phyloP scores from a whole-genome alignment of 2,888 invertebrate genomes.

The Lamproptera curius region DNA sequence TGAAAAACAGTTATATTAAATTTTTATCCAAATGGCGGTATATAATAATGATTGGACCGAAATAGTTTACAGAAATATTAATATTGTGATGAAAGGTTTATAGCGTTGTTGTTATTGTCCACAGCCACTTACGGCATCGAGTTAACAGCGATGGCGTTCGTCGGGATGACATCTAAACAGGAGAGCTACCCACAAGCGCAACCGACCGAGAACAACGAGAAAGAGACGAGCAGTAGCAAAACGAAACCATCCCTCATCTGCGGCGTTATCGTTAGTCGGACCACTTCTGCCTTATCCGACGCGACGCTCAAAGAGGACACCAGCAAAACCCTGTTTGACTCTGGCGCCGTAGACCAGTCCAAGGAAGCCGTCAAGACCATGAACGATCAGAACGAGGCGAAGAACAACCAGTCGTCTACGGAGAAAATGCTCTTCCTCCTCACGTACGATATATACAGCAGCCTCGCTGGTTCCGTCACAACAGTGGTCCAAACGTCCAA shows the following conservation, averaged over 20 bases:
- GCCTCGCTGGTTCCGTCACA: conserved; percentile 64
- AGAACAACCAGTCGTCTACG: conserved; percentile 56
- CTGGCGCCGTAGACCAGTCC: conserved; percentile 49
- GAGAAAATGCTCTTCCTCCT: conserved; percentile 79
- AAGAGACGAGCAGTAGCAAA: conserved; percentile 49
- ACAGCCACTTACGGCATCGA: conserved; percentile 64
- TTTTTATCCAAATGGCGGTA: too few relatives aligned
- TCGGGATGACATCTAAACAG: conserved; percentile 60
- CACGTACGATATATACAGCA: conserved; percentile 84
- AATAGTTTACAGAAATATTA: too few relatives aligned
- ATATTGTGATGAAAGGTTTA: too few relatives aligned
- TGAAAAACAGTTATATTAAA: too few relatives aligned
- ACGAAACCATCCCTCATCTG: conserved; percentile 64
- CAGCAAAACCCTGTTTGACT: conserved; percentile 64
- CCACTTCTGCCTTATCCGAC: conserved; percentile 40
- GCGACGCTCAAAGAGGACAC: conserved; percentile 60
- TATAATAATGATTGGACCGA: too few relatives aligned
- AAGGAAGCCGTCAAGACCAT: conserved; percentile 82
- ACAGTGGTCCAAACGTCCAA: conserved; percentile 65
- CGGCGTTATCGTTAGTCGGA: conserved; percentile 59
- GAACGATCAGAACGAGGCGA: conserved; percentile 87
- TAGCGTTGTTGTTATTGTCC: conserved; percentile 23
- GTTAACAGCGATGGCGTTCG: conserved; percentile 68
- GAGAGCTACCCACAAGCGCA: conserved; percentile 55
- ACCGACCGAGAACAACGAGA: conserved; percentile 51